Base-by-base conservation (phyloP, 2,888 invertebrate species). In the Lysandra coridon region DNA sequence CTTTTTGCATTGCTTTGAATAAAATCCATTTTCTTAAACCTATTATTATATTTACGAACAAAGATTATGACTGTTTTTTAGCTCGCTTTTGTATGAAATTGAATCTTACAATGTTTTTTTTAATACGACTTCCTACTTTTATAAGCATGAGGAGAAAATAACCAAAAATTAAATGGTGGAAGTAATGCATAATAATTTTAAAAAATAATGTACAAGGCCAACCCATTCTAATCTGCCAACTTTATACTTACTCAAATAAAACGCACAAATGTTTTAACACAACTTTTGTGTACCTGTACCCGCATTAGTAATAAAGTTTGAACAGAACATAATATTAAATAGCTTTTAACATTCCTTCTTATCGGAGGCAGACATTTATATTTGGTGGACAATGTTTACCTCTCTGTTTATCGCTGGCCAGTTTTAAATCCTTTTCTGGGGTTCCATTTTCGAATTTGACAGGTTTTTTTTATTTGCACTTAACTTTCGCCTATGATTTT, bases 251-350 rank as follows among this genome's bases (percentile, higher is more conserved):
- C 5, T 6, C 10, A 44, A 57, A 57, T 17, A 57, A 57, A 17
- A 17, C 57, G 2, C 62, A 10, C 23, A 62, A 62, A 23, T 62
- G 10, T 62, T 23, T 23, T 23, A 62, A 69, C 79, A 4, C 75
- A 60, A 83, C 83, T 83, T 83, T 80, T 83, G n/a, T 37, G 7
- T 30, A 2, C 75, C 80, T 78, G 17, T 77, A 80, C 80, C 78
- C 7, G 49, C 60, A 80, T 80, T 80, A 78, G 86, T 93, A 94
- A 93, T 94, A 93, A 94, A 94, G 93, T 93, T 92, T 90, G 93
- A 92, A 93, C 91, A 89, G 89, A 92, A 94, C 94, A 94, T 94
- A 93, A 95, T 95, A 95, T 95, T 95, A 95, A 95, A 94, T 94
- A 95, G 95, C 95, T 95, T 95, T 95, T 94, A 95, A 95, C 94